Conservation (phyloP, 2,888 invertebrate species). For the Cephus runcator region DNA sequence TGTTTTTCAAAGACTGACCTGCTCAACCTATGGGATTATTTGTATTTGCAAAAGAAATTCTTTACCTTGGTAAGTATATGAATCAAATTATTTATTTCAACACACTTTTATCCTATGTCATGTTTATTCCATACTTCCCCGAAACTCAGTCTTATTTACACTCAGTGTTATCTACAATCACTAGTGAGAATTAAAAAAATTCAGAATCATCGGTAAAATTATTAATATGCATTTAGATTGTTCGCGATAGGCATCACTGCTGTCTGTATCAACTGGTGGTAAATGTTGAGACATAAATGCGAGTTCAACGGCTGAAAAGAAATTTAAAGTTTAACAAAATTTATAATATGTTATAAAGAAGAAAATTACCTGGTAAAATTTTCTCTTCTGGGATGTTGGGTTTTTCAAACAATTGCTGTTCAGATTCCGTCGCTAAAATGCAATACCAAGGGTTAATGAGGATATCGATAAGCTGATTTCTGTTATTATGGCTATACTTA, state of each 20-base stretch:
- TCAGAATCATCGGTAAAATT: background rate
- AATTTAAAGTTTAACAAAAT: constrained; percentile 1
- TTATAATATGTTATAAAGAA: background rate
- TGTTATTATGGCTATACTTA: constrained; percentile 58
- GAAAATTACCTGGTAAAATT: constrained; percentile 18
- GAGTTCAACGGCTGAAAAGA: constrained; percentile 29
- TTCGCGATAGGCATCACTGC: background rate
- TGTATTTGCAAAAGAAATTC: background rate
- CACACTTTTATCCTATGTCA: background rate
- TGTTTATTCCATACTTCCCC: background rate
- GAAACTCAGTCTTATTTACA: background rate
- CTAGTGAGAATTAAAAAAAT: background rate
- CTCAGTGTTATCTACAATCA: background rate
- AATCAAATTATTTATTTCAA: background rate
- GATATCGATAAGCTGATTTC: background rate
- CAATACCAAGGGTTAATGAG: background rate
- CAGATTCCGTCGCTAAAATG: constrained; percentile 10
- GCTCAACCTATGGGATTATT: background rate
- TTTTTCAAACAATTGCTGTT: constrained; percentile 11
- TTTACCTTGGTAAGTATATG: background rate
- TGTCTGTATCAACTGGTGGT: constrained; percentile 13
- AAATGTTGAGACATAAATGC: constrained; percentile 38
- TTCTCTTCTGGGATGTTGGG: constrained; percentile 18
- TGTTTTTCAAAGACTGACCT: background rate
- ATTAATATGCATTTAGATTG: background rate